Percentiles rank a stretch among this genome's conserved stretches.
Evolutionary conservation across 2,888 invertebrate species (phyloP).

Genomic region (Eupithecia tripunctaria): DNA sequence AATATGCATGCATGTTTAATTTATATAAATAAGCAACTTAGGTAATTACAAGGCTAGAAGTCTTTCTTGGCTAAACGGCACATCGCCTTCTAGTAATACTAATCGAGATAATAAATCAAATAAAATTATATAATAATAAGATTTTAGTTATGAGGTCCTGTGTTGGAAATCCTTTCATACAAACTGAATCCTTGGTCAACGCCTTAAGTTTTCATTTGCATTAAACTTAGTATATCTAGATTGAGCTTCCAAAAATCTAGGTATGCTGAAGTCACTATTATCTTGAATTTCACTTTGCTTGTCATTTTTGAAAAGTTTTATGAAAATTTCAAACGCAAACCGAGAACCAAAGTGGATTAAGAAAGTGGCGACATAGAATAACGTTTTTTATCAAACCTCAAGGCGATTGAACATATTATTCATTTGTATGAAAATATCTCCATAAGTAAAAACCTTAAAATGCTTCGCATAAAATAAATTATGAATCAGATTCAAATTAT

Average conservation of each 20-base stretch:
- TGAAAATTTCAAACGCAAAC: constrained; percentile 8
- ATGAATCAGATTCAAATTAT: constrained; percentile 55
- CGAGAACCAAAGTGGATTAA: constrained; percentile 9
- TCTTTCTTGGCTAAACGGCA: constrained; percentile 79
- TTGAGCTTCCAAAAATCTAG: constrained; percentile 16
- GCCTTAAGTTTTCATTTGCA: not conserved
- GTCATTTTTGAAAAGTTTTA: constrained; percentile 1
- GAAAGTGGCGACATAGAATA: constrained; percentile 3
- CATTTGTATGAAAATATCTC: not conserved
- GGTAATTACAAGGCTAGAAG: constrained; percentile 69
- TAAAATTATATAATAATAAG: constrained; percentile 52
- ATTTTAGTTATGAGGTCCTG: constrained; percentile 32
- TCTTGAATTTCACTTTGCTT: constrained; percentile 10
- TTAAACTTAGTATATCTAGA: constrained; percentile 14
- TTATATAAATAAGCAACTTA: constrained; percentile 76
- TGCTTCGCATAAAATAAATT: constrained; percentile 54
- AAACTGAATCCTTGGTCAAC: not conserved
- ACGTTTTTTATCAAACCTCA: not conserved
- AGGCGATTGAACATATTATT: constrained; percentile 1
- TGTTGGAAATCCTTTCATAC: not conserved
- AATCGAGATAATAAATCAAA: constrained; percentile 59
- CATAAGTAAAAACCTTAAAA: constrained; percentile 38
- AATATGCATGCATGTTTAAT: too few species aligned
- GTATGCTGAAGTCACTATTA: constrained; percentile 7
- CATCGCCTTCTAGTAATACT: constrained; percentile 72